Evolutionary conservation across 2,888 invertebrate species (phyloP).

Genomic region (Cheilosia impressa): DNA sequence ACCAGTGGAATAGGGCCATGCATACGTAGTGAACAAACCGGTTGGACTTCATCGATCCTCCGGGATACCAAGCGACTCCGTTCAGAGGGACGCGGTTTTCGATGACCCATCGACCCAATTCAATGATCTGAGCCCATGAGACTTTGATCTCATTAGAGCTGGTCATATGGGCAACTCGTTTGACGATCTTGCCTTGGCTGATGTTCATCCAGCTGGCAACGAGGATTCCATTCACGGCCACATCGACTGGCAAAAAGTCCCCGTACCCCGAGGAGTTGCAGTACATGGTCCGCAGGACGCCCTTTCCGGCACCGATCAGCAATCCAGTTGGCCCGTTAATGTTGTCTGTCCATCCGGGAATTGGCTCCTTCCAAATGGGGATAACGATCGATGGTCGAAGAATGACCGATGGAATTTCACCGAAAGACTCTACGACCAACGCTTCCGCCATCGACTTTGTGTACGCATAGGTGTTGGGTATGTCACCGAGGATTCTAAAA

Average conservation of each 20-base stretch:
- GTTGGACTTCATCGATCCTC: conserved; percentile 93
- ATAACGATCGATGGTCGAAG: conserved; percentile 95
- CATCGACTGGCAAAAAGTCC: conserved; percentile 91
- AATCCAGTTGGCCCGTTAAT: conserved; percentile 96
- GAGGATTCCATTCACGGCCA: conserved; percentile 89
- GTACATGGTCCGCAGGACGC: conserved; percentile 94
- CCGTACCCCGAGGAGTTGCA: conserved; percentile 91
- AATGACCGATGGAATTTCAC: conserved; percentile 90
- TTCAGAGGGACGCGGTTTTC: conserved; percentile 93
- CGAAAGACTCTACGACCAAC: conserved; percentile 91
- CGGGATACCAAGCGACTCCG: conserved; percentile 93
- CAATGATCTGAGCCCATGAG: conserved; percentile 95
- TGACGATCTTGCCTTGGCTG: conserved; percentile 77
- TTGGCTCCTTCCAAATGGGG: conserved; percentile 92
- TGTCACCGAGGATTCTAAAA: conserved; percentile 87
- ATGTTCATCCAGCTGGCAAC: conserved; percentile 81
- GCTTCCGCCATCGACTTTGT: conserved; percentile 96
- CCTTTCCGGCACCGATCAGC: conserved; percentile 92
- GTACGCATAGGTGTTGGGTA: conserved; percentile 96
- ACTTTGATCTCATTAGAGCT: conserved; percentile 92
- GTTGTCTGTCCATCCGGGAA: conserved; percentile 96
- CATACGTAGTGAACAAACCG: conserved; percentile 91
- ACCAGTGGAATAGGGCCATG: conserved; percentile 93
- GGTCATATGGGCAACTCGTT: conserved; percentile 89
- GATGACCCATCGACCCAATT: conserved; percentile 90